Evolutionary conservation across 2,113 vertebrate species (phyloP).

Genomic region (Syngnathoides biaculeatus): DNA sequence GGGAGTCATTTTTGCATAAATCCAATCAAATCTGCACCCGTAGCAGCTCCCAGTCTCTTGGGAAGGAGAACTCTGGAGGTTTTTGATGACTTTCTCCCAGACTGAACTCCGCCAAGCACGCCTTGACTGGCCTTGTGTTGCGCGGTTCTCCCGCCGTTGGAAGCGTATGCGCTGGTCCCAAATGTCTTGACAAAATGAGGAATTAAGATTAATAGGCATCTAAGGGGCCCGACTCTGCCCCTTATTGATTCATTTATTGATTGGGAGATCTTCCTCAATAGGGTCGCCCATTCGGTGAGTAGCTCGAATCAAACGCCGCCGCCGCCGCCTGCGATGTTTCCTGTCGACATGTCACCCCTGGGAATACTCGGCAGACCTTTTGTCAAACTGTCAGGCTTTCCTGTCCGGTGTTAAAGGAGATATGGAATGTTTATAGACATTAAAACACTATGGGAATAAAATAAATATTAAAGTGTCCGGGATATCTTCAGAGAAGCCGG

Average conservation of each 20-base stretch:
- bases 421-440: not conserved
- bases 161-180: not conserved
- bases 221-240: not conserved
- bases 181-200: not conserved
- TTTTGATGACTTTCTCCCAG: too few species aligned
- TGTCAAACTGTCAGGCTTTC: not conserved
- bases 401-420: not conserved
- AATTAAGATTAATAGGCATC: not conserved
- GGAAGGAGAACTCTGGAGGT: too few species aligned
- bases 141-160: not conserved
- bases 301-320: not conserved
- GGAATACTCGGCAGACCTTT: not conserved
- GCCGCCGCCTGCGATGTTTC: not conserved
- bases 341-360: not conserved
- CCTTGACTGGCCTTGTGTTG: not conserved
- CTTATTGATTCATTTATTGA: slow-evolving; percentile 1
- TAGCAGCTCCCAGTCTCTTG: too few species aligned
- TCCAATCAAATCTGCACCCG: too few species aligned
- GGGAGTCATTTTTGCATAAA: too few species aligned
- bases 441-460: not conserved
- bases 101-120: too few species aligned
- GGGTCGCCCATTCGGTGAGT: not conserved
- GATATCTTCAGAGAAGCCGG: not conserved
- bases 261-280: not conserved
- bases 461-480: not conserved